A percentile compares a stretch with the other conserved stretches of the same genome.
Evolutionary conservation across 2,797 vertebrate genomes (phyloP).

Genomic region (Phrynocephalus vlangalii): DNA sequence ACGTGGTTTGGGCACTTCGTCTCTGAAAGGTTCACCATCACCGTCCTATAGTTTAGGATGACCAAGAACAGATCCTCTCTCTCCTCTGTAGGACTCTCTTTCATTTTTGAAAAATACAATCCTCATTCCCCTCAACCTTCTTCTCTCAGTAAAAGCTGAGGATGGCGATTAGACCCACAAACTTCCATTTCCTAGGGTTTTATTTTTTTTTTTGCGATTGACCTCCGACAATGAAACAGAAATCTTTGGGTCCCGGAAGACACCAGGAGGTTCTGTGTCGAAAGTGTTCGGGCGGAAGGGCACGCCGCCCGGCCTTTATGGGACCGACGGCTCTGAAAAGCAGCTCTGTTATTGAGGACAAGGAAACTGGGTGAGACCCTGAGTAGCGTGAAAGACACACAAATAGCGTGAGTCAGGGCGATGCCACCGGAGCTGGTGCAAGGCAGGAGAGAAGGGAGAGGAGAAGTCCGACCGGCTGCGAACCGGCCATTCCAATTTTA

Average conservation of each 20-base stretch:
- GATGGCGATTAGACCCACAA: too few relatives aligned
- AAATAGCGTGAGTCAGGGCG: conserved; percentile 79
- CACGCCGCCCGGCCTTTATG: not conserved
- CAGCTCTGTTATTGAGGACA: not conserved
- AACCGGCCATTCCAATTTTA: conserved; percentile 82
- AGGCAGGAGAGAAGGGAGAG: conserved; percentile 42
- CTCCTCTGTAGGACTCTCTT: too few relatives aligned
- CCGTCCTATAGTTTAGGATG: too few relatives aligned
- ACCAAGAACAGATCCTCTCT: too few relatives aligned
- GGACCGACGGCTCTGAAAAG: not conserved
- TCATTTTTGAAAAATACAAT: too few relatives aligned
- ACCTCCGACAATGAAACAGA: not conserved
- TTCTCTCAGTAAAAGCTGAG: too few relatives aligned
- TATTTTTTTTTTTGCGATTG: too few relatives aligned
- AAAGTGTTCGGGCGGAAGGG: not conserved
- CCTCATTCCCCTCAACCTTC: too few relatives aligned
- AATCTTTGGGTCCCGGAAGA: not conserved
- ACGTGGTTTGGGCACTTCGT: too few relatives aligned
- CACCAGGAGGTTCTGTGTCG: too few relatives aligned
- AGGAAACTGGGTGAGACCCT: not conserved
- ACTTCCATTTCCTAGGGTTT: too few relatives aligned
- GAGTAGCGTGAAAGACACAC: conserved; percentile 61
- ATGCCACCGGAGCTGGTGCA: conserved; percentile 64
- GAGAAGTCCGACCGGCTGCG: conserved; percentile 84
- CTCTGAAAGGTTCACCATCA: too few relatives aligned